Evolutionary conservation across 2,888 invertebrate genomes (phyloP).

Genomic region (Empis livida): DNA sequence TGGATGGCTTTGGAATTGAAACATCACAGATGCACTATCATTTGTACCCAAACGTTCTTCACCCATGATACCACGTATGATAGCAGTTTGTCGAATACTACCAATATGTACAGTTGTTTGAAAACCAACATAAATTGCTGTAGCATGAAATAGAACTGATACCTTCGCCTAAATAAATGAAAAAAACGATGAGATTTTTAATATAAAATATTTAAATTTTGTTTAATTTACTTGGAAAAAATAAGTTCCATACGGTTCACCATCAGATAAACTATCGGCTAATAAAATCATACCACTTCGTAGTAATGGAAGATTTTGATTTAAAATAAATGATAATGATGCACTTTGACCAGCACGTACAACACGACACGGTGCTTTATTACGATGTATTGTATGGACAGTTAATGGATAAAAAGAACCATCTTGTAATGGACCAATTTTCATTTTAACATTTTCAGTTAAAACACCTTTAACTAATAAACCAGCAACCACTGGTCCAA

Average conservation of each 20-base stretch:
- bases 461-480: slow-evolving; percentile 73
- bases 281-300: slow-evolving; percentile 79
- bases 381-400: slow-evolving; percentile 77
- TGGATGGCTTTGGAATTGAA: slow-evolving; percentile 78
- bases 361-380: slow-evolving; percentile 76
- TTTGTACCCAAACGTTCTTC: slow-evolving; percentile 51
- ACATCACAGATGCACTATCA: slow-evolving; percentile 72
- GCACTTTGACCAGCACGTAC: slow-evolving; percentile 88
- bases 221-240: slow-evolving; percentile 43
- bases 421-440: slow-evolving; percentile 62
- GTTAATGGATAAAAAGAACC: slow-evolving; percentile 65
- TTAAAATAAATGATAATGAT: slow-evolving; percentile 49
- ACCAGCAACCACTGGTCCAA: slow-evolving; percentile 76
- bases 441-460: slow-evolving; percentile 65
- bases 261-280: slow-evolving; percentile 32
- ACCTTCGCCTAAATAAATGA: slow-evolving; percentile 58
- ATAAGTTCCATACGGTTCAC: slow-evolving; percentile 45
- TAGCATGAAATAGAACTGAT: slow-evolving; percentile 77
- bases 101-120: slow-evolving; percentile 93
- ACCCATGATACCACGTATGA: slow-evolving; percentile 62
- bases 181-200: slow-evolving; percentile 10
- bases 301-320: slow-evolving; percentile 40
- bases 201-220: not conserved
- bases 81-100: slow-evolving; percentile 90
- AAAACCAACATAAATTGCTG: slow-evolving; percentile 69